Evolutionary conservation across 2,888 invertebrate species (phyloP), one percentile per base, ranked within the genome.

Genomic region (Caenorhabditis wallacei): DNA sequence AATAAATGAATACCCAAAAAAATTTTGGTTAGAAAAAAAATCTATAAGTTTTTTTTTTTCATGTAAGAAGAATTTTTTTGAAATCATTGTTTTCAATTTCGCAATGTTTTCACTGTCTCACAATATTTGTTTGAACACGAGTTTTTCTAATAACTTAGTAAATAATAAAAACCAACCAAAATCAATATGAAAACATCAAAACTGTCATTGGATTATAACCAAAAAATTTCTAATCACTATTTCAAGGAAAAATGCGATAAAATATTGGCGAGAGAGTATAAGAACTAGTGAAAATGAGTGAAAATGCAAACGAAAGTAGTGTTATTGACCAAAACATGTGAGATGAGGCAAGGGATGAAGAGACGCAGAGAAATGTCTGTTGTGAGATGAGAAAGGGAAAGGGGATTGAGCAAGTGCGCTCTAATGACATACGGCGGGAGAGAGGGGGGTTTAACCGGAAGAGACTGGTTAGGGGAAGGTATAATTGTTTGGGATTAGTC

Each of bases 261-360:
- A 56, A 56, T n/a, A 70, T 30, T 13, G 18, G n/a, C 26, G 24
- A 53, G 30, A 78, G 37, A 20, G 59, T 37, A 43, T 35, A 26
- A 51, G 70, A 82, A 59, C 37, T 30, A 75, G 74, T 51, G 81
- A 75, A 70, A 81, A 66, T 66, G 63, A 80, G 76, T 59, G 68
- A 68, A 76, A 76, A 76, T 61, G 59, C 59, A 51, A 78, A 78
- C 66, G 78, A 69, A 63, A 78, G 78, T 78, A 69, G 78, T 78
- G 61, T 78, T 78, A 78, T 69, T 78, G 78, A 63, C 76, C 61
- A 69, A 63, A 78, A 78, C 69, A 69, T 63, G 78, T 20, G 75
- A 57, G 75, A 57, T 20, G 11, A 37, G 0, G 40, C 2, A 48
- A 35, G 48, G 51, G 24, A 61, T 26, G 16, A 22, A 63, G 80